These are phyloP conservation scores for Excalfactoria chinensis DNA, from an alignment of 2,113 vertebrate species.

Conservation along the genomic window DNA sequence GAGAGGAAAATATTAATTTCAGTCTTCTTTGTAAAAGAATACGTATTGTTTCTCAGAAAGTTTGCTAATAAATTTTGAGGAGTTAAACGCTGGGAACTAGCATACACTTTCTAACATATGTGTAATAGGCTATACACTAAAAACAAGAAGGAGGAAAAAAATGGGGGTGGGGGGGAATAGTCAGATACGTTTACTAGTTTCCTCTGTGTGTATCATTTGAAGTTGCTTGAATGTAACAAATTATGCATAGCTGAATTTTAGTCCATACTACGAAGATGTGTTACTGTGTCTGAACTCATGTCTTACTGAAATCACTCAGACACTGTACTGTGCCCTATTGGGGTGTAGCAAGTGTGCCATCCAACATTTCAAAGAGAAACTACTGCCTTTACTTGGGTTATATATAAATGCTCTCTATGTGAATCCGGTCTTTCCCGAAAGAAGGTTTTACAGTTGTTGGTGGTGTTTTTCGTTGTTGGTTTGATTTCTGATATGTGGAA, in stretches of 20 bases:
- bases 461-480: background rate
- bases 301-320: background rate
- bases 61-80: background rate
- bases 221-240: background rate
- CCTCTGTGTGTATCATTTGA: background rate
- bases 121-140: background rate
- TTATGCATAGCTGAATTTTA: background rate
- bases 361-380: background rate
- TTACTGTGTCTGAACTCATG: background rate
- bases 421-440: background rate
- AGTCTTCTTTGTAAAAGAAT: background rate
- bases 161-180: background rate
- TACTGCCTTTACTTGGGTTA: background rate
- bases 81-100: background rate
- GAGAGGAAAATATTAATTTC: background rate
- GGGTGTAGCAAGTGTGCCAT: background rate
- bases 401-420: background rate
- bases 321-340: fast-evolving
- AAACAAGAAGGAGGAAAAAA: background rate
- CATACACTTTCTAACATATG: background rate
- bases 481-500: background rate
- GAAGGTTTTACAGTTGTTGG: background rate
- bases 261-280: background rate
- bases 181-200: background rate
- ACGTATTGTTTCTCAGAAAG: background rate